Percentiles rank a stretch among this genome's conserved stretches.
These are phyloP conservation scores for Hydrozoanthus gracilis DNA, from an alignment of 92 coral and sea anemone genomes.

Conservation along the genomic window DNA sequence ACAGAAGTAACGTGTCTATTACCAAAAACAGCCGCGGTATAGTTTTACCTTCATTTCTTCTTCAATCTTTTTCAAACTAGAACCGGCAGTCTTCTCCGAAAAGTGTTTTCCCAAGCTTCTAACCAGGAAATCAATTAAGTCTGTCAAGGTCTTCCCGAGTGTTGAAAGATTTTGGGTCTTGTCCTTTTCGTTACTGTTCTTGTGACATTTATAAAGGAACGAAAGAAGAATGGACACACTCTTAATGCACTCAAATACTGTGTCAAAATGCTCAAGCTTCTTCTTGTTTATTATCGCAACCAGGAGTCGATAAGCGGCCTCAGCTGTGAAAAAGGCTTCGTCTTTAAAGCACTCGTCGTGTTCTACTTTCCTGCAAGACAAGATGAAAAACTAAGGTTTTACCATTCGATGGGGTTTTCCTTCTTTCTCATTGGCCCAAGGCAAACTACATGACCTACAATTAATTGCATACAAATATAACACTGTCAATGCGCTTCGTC, in stretches of 20 bases:
- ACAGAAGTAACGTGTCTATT: too few relatives aligned
- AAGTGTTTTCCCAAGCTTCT: not conserved
- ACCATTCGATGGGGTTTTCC: too few relatives aligned
- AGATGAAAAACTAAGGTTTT: not conserved
- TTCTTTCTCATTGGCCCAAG: too few relatives aligned
- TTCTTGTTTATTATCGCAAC: not conserved
- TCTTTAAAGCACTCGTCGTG: slow-evolving; percentile 14
- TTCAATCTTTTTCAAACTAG: not conserved
- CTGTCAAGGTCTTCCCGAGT: not conserved
- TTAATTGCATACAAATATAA: too few relatives aligned
- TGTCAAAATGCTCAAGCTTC: not conserved
- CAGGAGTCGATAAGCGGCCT: slow-evolving; percentile 10
- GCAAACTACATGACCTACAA: too few relatives aligned
- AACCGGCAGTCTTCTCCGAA: not conserved
- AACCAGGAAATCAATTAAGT: not conserved
- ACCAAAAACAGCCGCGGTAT: too few relatives aligned
- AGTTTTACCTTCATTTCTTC: slow-evolving; percentile 17
- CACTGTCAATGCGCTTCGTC: too few relatives aligned
- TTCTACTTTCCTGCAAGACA: slow-evolving; percentile 14
- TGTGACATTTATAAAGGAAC: slow-evolving; percentile 1
- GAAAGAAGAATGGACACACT: slow-evolving; percentile 15
- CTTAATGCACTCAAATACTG: slow-evolving; percentile 15
- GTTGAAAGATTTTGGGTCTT: not conserved
- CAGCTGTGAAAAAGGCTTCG: slow-evolving; percentile 36
- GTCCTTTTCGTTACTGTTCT: not conserved